Conservation (phyloP, 2,113 vertebrate genomes). For the Brachypodius melanocephalos region DNA sequence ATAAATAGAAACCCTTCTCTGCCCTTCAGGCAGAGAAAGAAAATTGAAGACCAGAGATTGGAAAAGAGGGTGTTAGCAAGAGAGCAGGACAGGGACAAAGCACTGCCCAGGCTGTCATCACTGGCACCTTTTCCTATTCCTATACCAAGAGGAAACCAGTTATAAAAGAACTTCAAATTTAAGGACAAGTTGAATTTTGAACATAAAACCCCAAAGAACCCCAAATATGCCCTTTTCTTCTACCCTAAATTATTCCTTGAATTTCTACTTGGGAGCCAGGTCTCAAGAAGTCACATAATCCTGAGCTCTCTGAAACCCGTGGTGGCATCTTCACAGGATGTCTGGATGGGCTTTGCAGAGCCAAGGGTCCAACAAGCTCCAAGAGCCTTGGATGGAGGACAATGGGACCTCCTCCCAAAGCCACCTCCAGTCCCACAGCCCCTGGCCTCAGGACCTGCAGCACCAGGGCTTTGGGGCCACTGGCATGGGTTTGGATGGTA, state of each 20-base stretch:
- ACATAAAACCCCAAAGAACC: neutral
- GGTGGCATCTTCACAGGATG: neutral
- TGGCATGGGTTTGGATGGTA: neutral
- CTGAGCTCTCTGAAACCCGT: rapidly evolving
- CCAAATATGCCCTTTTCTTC: neutral
- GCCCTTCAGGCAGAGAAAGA: neutral
- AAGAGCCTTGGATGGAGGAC: neutral
- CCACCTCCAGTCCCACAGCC: neutral
- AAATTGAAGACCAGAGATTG: neutral
- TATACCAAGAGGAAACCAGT: neutral
- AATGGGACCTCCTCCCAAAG: neutral
- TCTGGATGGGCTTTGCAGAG: neutral
- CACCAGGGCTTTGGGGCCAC: neutral
- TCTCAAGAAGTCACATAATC: neutral
- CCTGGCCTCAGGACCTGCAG: neutral
- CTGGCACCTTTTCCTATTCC: neutral
- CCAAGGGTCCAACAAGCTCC: neutral
- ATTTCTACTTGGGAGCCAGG: neutral
- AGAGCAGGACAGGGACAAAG: neutral
- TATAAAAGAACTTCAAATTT: neutral
- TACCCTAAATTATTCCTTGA: neutral
- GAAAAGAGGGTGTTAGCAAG: neutral
- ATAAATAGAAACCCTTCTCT: neutral
- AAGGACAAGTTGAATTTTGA: neutral
- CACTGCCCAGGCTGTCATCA: neutral